Conservation (phyloP, 2,797 vertebrate species). For the Coilia nasus region DNA sequence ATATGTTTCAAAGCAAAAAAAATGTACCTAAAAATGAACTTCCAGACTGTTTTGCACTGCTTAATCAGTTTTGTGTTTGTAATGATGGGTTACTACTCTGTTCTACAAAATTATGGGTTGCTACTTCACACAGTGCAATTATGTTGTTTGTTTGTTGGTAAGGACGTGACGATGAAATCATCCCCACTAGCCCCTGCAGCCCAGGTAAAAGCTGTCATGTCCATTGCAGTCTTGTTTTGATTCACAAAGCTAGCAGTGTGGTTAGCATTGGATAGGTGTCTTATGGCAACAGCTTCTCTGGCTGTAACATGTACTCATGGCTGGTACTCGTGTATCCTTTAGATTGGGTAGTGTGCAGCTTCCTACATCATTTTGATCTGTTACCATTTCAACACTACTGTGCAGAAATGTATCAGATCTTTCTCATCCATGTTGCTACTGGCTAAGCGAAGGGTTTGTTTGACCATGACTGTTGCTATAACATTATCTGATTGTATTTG, state of each 20-base stretch:
- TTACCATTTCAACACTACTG: not conserved
- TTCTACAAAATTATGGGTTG: too few species aligned
- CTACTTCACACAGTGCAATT: too few species aligned
- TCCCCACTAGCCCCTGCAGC: not conserved
- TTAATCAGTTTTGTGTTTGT: not conserved
- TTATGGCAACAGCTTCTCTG: not conserved
- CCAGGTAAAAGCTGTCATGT: not conserved
- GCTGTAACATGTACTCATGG: not conserved
- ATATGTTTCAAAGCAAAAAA: too few species aligned
- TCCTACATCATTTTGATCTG: not conserved
- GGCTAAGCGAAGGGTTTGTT: not conserved
- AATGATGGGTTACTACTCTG: not conserved
- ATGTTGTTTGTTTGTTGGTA: not conserved
- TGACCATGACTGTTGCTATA: not conserved
- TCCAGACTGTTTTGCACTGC: not conserved
- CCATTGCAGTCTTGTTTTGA: not conserved
- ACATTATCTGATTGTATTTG: not conserved
- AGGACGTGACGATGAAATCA: not conserved
- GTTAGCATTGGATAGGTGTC: not conserved
- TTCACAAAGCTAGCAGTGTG: not conserved
- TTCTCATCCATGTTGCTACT: not conserved
- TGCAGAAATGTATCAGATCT: not conserved
- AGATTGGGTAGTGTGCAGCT: not conserved
- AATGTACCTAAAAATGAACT: too few species aligned
- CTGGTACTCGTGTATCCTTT: not conserved